Evolutionary conservation across 2,113 vertebrate species (phyloP).

Genomic region (Prunella himalayana): DNA sequence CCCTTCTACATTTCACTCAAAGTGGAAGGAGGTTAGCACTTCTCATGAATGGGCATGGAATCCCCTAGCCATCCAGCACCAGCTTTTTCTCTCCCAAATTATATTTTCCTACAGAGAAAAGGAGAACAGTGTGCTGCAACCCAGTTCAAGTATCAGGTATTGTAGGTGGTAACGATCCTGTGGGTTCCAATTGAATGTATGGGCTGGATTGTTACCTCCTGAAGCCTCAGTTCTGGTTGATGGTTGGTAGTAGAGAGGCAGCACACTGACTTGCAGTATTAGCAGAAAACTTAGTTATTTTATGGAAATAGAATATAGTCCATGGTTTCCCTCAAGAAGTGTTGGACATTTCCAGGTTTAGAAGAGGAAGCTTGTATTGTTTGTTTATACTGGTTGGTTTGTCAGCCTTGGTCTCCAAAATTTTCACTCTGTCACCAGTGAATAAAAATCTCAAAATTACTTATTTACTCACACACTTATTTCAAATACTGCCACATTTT

Average conservation of each 20-base stretch:
- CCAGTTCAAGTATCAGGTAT: neutral
- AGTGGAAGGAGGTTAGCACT: neutral
- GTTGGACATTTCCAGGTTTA: neutral
- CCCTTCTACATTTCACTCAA: neutral
- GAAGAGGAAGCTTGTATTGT: neutral
- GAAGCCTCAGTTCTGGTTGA: neutral
- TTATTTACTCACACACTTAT: neutral
- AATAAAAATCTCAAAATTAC: neutral
- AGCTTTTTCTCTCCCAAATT: neutral
- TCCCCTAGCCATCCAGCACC: neutral
- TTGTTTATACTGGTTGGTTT: neutral
- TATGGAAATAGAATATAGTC: neutral
- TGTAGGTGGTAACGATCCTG: neutral
- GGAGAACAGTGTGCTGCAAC: neutral
- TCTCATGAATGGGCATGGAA: neutral
- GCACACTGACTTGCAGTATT: neutral
- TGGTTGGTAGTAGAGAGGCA: neutral
- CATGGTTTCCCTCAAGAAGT: neutral
- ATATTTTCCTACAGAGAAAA: neutral
- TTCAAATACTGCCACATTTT: neutral
- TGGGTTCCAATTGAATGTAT: fast-evolving
- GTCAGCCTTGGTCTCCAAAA: neutral
- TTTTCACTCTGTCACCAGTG: neutral
- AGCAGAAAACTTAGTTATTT: neutral
- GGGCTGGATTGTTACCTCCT: neutral